Evolutionary conservation across 2,797 vertebrate genomes (phyloP), one percentile per base, ranked within the genome.

Genomic region (Pteronotus mesoamericanus): DNA sequence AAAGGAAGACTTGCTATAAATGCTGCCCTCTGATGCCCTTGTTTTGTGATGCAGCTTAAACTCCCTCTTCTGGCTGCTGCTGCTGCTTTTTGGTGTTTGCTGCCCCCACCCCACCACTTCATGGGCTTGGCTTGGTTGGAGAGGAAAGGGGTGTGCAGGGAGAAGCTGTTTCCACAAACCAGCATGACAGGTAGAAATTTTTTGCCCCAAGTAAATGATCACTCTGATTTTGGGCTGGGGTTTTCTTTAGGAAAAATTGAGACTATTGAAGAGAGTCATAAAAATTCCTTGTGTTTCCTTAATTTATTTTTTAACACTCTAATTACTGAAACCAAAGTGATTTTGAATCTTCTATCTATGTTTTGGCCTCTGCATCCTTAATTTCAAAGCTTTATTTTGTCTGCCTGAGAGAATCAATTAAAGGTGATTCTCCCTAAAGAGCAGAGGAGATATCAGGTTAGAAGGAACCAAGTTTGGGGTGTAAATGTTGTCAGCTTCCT

Each of bases 291-390:
- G 16, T 96, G 68, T 95, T 94, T 95, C 84, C 86, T 97, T 96
- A 96, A 97, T 80, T 98, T 96, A 96, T 97, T 97, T 97, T 96
- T 95, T 96, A 97, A 94, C 61, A 88, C 32, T 91, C 77, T 86
- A 83, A 96, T 98, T 97, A 98, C 72, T 94, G 78, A 98, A 98
- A 98, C 98, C 98, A 98, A 98, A 98, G 98, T 97, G 98, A 97
- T 96, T 42, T 96, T 84, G 96, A 95, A 85, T 96, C 84, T 79
- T 96, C 64, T 94, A 79, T 97, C 79, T 94, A 86, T 92, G 84
- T 94, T 95, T 92, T 93, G 96, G 75, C 96, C 95, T 82, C 83
- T 86, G 86, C 86, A 92, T 48, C 96, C 94, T 93, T 94, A 84
- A 95, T 91, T 91, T 75, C 94, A 96, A 88, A 97, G 97, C 97